Conservation (phyloP, 2,888 invertebrate genomes). For the Oxyscelio sp. region DNA sequence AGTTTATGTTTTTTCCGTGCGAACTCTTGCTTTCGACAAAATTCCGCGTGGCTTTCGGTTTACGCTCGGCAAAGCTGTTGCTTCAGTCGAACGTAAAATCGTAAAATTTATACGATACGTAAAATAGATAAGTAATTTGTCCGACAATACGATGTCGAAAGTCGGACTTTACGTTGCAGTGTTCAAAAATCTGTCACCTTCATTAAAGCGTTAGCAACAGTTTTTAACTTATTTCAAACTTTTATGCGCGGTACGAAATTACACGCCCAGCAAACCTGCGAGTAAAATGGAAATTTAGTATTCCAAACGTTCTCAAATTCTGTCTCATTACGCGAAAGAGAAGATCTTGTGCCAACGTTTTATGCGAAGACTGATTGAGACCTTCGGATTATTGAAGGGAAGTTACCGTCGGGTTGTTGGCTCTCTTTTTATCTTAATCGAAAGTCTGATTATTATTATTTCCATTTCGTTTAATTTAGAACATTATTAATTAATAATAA, state of each 20-base stretch:
- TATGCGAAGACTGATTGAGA: constrained; percentile 15
- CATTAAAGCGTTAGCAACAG: no score
- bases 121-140: constrained; percentile 5
- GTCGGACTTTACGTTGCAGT: no score
- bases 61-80: constrained; percentile 2
- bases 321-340: constrained; percentile 20
- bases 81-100: not conserved
- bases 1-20: no score
- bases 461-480: no score
- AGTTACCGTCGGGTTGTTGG: not conserved
- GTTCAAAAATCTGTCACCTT: no score
- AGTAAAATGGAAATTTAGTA: constrained; percentile 23
- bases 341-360: constrained; percentile 11
- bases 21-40: no score
- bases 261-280: not conserved
- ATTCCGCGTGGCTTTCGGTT: no score
- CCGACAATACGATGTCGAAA: no score
- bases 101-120: not conserved
- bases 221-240: not conserved
- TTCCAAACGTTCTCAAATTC: constrained; percentile 35
- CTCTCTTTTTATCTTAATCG: no score
- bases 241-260: constrained; percentile 19
- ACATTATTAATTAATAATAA: no score
- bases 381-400: constrained; percentile 21
- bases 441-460: no score